Conservation (phyloP, 2,797 vertebrate genomes). For the Urocyon cinereoargenteus region DNA sequence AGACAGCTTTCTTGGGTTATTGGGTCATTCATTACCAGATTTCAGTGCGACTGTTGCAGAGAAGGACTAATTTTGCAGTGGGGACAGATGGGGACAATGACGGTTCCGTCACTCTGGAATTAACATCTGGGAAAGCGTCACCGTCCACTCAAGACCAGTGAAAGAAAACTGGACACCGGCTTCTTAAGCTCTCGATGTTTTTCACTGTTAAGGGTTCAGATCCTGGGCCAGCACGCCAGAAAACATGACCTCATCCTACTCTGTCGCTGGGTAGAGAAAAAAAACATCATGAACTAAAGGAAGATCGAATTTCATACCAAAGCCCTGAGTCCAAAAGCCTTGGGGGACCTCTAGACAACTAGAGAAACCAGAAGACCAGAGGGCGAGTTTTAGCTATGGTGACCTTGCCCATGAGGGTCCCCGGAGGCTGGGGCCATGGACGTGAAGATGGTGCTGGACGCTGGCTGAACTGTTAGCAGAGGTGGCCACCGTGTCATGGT, state of each 20-base stretch:
- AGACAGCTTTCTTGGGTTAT: neutral
- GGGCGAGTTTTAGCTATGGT: neutral
- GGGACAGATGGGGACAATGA: neutral
- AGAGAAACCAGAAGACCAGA: neutral
- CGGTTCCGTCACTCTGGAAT: conserved; percentile 68
- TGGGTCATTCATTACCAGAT: neutral
- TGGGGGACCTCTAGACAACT: neutral
- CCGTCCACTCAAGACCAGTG: conserved; percentile 47
- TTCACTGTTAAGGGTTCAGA: conserved; percentile 62
- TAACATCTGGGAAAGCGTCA: conserved; percentile 74
- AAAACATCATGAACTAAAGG: conserved; percentile 46
- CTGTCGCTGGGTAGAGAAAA: conserved; percentile 58
- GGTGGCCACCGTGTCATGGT: neutral
- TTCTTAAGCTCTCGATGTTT: conserved; percentile 62
- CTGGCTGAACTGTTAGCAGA: neutral
- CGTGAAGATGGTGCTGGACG: neutral
- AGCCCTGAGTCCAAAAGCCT: conserved; percentile 23
- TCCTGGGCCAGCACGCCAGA: conserved; percentile 54
- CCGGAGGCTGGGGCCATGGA: neutral
- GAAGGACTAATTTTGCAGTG: conserved; percentile 34
- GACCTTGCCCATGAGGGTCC: neutral
- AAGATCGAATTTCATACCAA: conserved; percentile 68
- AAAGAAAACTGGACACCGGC: conserved; percentile 35
- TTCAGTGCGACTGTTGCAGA: neutral
- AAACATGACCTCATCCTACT: conserved; percentile 66